A percentile compares a stretch with the other conserved stretches of the same genome.
Evolutionary conservation across 2,888 invertebrate species (phyloP).

Genomic region (Noctua comes): DNA sequence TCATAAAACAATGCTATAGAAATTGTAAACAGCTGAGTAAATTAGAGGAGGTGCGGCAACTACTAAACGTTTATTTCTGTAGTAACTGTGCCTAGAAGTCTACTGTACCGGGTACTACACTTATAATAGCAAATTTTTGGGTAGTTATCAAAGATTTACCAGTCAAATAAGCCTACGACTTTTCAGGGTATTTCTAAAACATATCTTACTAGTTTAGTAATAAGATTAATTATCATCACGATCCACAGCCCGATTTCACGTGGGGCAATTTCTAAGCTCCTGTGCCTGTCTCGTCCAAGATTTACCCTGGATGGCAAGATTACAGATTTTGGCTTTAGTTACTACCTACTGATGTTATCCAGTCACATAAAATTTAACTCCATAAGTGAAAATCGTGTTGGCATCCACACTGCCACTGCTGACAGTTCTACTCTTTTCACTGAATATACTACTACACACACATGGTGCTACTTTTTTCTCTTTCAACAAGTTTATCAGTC

Average conservation of each 20-base stretch:
- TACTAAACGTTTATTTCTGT: neutral
- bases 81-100: neutral
- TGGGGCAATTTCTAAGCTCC: neutral
- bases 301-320: neutral
- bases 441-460: neutral
- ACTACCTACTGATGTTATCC: neutral
- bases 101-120: neutral
- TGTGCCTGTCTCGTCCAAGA: neutral
- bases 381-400: neutral
- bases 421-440: conserved; percentile 6
- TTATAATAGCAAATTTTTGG: neutral
- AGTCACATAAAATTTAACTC: neutral
- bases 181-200: neutral
- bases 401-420: neutral
- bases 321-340: neutral
- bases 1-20: conserved; percentile 2
- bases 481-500: neutral
- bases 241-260: neutral
- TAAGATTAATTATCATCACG: neutral
- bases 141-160: neutral
- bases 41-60: conserved; percentile 10
- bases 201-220: neutral
- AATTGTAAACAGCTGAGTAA: conserved; percentile 25
- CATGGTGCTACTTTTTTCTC: conserved; percentile 8
- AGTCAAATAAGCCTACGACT: neutral